Evolutionary conservation across 2,797 vertebrate species (phyloP).

Genomic region (Anableps anableps): DNA sequence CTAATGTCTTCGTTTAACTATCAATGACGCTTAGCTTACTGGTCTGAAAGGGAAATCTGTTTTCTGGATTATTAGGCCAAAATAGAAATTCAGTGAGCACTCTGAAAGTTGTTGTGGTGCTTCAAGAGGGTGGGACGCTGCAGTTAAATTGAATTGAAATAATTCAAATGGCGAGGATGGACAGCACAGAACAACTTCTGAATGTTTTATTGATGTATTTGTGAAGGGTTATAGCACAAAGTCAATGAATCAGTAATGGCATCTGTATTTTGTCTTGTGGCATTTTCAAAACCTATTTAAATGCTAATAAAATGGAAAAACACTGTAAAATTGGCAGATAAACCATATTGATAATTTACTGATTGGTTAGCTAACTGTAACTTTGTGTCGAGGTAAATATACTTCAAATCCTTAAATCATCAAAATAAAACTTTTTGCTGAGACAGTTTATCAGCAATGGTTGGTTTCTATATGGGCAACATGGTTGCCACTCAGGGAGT

Average conservation of each 20-base stretch:
- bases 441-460: slow-evolving; percentile 4
- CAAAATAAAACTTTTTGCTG: slow-evolving; percentile 14
- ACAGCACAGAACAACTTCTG: slow-evolving; percentile 54
- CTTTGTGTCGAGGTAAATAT: slow-evolving; percentile 60
- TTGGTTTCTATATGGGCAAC: background rate
- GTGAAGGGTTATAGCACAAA: slow-evolving; percentile 65
- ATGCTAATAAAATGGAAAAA: slow-evolving; percentile 77
- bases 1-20: slow-evolving; percentile 92
- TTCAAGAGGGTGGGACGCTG: slow-evolving; percentile 65
- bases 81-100: slow-evolving; percentile 77
- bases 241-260: slow-evolving; percentile 73
- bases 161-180: slow-evolving; percentile 77
- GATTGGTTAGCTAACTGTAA: slow-evolving; percentile 76
- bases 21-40: slow-evolving; percentile 89
- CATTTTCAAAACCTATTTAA: slow-evolving; percentile 78
- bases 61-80: slow-evolving; percentile 84
- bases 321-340: slow-evolving; percentile 67
- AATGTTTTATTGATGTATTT: slow-evolving; percentile 76
- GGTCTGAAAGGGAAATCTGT: slow-evolving; percentile 91
- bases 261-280: slow-evolving; percentile 75
- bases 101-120: slow-evolving; percentile 66
- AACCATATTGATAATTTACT: slow-evolving; percentile 65
- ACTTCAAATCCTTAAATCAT: no score
- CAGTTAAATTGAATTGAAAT: slow-evolving; percentile 82
- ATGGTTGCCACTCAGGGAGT: background rate